Evolutionary conservation across 2,797 vertebrate genomes (phyloP), one percentile per base, ranked within the genome.

Genomic region (Linurgus olivaceus): DNA sequence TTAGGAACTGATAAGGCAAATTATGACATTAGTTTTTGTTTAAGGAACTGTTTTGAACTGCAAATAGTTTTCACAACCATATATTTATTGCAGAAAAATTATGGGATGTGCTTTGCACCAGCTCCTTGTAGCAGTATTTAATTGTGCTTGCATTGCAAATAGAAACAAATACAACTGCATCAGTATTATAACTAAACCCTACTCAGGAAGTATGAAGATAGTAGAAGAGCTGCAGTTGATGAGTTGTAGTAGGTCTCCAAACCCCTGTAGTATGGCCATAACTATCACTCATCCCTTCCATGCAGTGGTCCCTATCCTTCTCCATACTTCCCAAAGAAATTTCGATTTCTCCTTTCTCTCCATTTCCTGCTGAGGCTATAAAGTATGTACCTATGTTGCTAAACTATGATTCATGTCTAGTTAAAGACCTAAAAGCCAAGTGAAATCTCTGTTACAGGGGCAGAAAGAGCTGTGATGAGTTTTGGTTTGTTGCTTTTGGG

Each of bases 41-140:
- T 93, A 86, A 96, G 75, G 42, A 95, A 91, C 51, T 93, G 62
- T 90, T 96, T 94, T 87, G 57, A 96, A 93, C 54, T 37, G 62
- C 52, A 58, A 90, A 88, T 54, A 80, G 31, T 94, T 93, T 95
- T 66, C 62, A 73, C 79, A 97, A 68, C 71, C 20, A 14, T 38
- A 51, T 79, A 89, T 81, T 66, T 82, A 92, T 82, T 66, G 87
- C 50, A 77, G n/a, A 9, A 20, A 86, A 74, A 67, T 63, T 45
- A 83, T 16, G 54, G 17, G 6, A 62, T 25, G 16, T 23, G 21
- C n/a, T 88, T 78, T 72, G 44, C 52, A 86, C 31, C 31, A 67
- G n/a, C 6, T 73, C 31, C 45, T 66, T 72, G 18, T 24, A 17
- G 31, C 35, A 42, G 12, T 38, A 42, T 17, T 72, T 29, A 19